These are phyloP conservation scores for Gnathochromis pfefferi DNA, from an alignment of 2,113 vertebrate species.

Conservation along the genomic window DNA sequence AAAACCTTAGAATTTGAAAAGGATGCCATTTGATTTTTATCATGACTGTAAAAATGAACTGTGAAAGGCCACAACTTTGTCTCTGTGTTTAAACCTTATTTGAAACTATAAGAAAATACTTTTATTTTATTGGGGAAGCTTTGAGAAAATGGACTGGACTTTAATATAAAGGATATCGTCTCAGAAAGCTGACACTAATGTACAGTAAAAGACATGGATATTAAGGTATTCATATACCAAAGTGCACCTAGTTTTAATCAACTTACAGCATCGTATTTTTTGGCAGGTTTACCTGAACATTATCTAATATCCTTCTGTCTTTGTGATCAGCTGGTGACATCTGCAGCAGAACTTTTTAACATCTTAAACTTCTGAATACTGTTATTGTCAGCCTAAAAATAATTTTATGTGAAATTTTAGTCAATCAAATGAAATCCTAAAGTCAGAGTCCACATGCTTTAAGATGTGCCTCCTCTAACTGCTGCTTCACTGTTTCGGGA, in stretches of 20 bases:
- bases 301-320: rapidly evolving
- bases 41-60: neutral
- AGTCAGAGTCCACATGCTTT: neutral
- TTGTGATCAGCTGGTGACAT: neutral
- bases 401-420: neutral
- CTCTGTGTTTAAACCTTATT: neutral
- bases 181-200: neutral
- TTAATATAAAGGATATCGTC: neutral
- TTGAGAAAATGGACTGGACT: neutral
- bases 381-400: neutral
- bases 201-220: neutral
- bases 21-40: neutral
- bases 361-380: neutral
- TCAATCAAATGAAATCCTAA: neutral
- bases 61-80: neutral
- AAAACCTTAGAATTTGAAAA: neutral
- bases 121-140: neutral
- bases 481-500: neutral
- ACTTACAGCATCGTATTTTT: neutral
- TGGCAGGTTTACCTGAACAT: neutral
- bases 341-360: neutral
- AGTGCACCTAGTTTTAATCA: neutral
- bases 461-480: neutral
- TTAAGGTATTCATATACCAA: neutral
- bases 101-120: neutral